phyloP scores from a whole-genome alignment of 2,797 vertebrate species.

The Gadopsis bispinosus region DNA sequence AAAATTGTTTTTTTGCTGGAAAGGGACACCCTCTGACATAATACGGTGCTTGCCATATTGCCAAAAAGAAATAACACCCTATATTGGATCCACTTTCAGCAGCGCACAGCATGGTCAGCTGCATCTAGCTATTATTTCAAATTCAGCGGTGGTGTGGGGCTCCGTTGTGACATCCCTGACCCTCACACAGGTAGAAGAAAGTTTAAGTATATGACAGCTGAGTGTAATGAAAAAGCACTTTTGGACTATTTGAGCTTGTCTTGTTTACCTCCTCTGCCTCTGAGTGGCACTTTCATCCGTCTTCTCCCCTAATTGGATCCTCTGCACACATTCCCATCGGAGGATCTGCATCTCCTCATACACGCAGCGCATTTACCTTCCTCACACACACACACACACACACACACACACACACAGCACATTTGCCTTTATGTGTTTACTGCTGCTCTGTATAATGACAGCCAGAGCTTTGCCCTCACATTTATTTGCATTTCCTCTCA shows the following conservation, averaged over 20 bases:
- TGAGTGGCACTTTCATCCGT: constrained; percentile 88
- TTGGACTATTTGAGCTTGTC: constrained; percentile 83
- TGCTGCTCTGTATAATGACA: constrained; percentile 81
- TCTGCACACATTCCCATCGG: constrained; percentile 82
- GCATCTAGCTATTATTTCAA: constrained; percentile 59
- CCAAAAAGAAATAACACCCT: constrained; percentile 50
- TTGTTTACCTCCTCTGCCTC: constrained; percentile 86
- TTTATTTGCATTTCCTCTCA: constrained; percentile 84
- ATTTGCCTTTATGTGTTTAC: constrained; percentile 81
- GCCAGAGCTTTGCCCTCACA: constrained; percentile 79
- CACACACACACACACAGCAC: constrained; percentile 53
- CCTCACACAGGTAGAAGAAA: constrained; percentile 70
- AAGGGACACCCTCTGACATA: constrained; percentile 43
- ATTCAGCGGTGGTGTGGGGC: constrained; percentile 37
- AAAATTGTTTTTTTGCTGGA: constrained; percentile 10
- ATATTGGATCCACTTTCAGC: constrained; percentile 64
- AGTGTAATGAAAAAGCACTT: constrained; percentile 88
- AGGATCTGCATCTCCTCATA: constrained; percentile 80
- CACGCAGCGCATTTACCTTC: constrained; percentile 73
- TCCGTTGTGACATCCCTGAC: constrained; percentile 65
- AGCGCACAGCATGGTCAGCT: constrained; percentile 53
- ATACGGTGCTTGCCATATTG: constrained; percentile 39
- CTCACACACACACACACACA: constrained; percentile 50
- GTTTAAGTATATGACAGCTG: constrained; percentile 76
- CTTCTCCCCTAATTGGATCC: constrained; percentile 87